A percentile compares a stretch with the other conserved stretches of the same genome.
Evolutionary conservation across 1,140 invertebrate species (phyloP).

Genomic region (Scaptomyza montana): DNA sequence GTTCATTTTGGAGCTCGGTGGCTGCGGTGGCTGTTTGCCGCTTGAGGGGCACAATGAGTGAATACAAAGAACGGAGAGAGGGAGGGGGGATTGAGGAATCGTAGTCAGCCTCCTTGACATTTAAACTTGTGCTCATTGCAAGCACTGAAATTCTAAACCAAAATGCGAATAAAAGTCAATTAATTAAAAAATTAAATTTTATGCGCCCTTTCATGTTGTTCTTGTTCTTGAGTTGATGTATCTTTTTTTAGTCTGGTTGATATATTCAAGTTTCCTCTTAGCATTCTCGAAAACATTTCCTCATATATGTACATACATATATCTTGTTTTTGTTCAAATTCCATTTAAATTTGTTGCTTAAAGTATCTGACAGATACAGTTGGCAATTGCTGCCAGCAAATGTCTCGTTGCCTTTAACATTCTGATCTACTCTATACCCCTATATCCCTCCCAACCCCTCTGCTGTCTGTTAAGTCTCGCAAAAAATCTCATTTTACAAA

Average conservation of each 20-base stretch:
- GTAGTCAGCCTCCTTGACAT: slow-evolving; percentile 52
- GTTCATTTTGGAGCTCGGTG: slow-evolving; percentile 55
- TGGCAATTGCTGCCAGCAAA: slow-evolving; percentile 47
- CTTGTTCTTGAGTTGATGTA: slow-evolving; percentile 38
- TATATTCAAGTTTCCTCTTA: not conserved
- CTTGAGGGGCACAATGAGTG: slow-evolving; percentile 22
- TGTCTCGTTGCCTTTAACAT: too few species aligned
- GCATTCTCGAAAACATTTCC: slow-evolving; percentile 23
- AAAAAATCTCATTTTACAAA: slow-evolving; percentile 80
- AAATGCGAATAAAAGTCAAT: slow-evolving; percentile 83
- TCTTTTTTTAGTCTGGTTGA: slow-evolving; percentile 47
- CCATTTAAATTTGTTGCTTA: slow-evolving; percentile 67
- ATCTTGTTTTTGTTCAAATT: not conserved
- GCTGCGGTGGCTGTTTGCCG: slow-evolving; percentile 24
- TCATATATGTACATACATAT: not conserved
- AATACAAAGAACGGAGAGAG: too few species aligned
- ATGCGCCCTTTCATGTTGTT: slow-evolving; percentile 46
- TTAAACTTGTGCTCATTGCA: slow-evolving; percentile 67
- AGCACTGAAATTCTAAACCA: slow-evolving; percentile 74
- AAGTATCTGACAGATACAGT: slow-evolving; percentile 69
- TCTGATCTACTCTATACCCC: too few species aligned
- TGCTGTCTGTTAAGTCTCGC: slow-evolving; percentile 52
- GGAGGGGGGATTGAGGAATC: not conserved
- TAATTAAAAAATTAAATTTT: slow-evolving; percentile 80
- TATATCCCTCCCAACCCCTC: not conserved